Evolutionary conservation across 2,797 vertebrate species (phyloP).

Genomic region (Avahi laniger): DNA sequence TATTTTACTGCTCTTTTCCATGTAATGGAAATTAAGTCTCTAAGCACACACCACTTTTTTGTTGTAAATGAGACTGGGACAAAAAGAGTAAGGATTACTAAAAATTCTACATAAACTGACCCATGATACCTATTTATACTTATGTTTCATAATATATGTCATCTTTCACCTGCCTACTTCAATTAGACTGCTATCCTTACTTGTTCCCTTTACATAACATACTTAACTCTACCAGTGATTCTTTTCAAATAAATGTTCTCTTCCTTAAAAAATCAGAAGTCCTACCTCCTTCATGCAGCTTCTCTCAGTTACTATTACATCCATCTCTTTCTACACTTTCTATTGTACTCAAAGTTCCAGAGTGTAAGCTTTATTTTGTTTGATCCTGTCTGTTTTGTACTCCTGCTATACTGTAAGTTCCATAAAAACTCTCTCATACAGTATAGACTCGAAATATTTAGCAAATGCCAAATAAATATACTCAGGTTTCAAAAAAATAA

Average conservation of each 20-base stretch:
- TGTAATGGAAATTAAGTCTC: background rate
- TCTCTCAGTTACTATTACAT: background rate
- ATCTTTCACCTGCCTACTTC: background rate
- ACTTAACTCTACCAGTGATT: background rate
- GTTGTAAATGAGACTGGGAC: background rate
- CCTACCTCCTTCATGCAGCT: background rate
- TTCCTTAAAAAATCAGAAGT: background rate
- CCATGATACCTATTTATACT: background rate
- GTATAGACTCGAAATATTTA: conserved; percentile 23
- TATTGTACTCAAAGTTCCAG: background rate
- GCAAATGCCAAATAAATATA: conserved; percentile 47
- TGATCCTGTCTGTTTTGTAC: background rate
- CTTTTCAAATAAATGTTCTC: conserved; percentile 28
- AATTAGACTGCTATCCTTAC: background rate
- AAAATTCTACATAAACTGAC: background rate
- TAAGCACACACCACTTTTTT: background rate
- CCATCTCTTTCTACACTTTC: background rate
- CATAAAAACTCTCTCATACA: conserved; percentile 1
- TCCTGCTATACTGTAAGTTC: background rate
- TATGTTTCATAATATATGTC: background rate
- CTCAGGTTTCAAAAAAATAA: conserved; percentile 3
- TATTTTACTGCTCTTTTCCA: conserved; percentile 32
- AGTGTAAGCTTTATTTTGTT: conserved; percentile 25
- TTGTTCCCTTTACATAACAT: background rate
- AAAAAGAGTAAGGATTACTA: background rate